These are phyloP conservation scores for Cepphus grylle DNA, from an alignment of 2,113 vertebrate genomes.

Conservation along the genomic window DNA sequence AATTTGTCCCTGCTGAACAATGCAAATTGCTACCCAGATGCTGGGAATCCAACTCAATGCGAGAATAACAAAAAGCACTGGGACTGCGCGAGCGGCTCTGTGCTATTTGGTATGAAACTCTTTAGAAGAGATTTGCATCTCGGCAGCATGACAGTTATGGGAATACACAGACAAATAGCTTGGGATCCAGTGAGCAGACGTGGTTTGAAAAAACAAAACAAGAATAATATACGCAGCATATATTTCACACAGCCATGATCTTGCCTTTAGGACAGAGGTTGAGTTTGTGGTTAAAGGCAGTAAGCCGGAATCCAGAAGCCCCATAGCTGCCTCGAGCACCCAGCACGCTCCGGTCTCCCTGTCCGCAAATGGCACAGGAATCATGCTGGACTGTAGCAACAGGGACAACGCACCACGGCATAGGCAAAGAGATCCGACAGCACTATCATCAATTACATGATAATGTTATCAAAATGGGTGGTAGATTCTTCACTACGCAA, in stretches of 20 bases:
- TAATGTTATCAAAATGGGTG: background rate
- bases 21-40: background rate
- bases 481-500: background rate
- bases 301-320: background rate
- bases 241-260: background rate
- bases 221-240: background rate
- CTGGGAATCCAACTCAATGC: background rate
- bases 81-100: fast-evolving
- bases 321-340: background rate
- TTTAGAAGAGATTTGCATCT: background rate
- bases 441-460: background rate
- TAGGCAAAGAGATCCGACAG: background rate
- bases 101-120: background rate
- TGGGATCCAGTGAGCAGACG: background rate
- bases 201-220: background rate
- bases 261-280: background rate
- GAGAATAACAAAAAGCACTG: background rate
- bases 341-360: fast-evolving
- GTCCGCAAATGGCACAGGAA: background rate
- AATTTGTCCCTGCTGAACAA: background rate
- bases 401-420: background rate
- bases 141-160: background rate
- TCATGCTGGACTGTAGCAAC: background rate
- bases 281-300: background rate
- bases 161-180: background rate